Base-by-base conservation (phyloP, 2,113 vertebrate genomes). In the Salvelinus alpinus region DNA sequence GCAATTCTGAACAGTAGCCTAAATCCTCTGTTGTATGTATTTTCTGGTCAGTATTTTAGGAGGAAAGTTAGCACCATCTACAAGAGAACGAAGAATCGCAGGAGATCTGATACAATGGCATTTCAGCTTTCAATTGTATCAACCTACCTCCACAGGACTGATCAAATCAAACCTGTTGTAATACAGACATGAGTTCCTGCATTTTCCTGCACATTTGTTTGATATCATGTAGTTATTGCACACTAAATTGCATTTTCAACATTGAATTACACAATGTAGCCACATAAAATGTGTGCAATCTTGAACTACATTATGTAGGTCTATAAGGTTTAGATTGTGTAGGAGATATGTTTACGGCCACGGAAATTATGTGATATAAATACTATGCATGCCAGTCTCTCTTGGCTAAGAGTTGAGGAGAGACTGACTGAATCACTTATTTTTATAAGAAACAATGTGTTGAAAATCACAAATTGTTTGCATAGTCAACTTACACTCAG, bases 1-100 rank as follows among this genome's bases (percentile, higher is more conserved):
- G 94, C 91, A 13, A 96, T 94, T 25, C 94, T 95, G 83, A 99
- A 98, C 92, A 97, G 97, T 86, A 94, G 92, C 77, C 85, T 99
- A 38, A 99, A 99, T 84, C 97, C 97, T 0, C n/a, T 97, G 75
- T 82, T 99, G 3, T 99, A 98, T 0, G 95, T 97, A 27, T 92
- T 96, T 11, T 94, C 96, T 0, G 97, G 97, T 16, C 95, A 95
- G 82, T 94, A 95, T 80, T 99, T 99, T 88, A 93, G 91, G 77
- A 96, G 90, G 88, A 99, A 97, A 79, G 91, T 94, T 4, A 77
- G 64, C 2, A 93, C 94, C 83, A 93, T 98, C 83, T 97, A 87
- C 85, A 74, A 75, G 59, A 57, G 79, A 59, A 83, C 54, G 1
- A 80, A 74, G 66, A 47, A 67, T n/a, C 47, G 85, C 5, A 87